Percentiles rank a stretch among this genome's conserved stretches.
Conservation (phyloP, 2,113 vertebrate genomes). For the Entelurus aequoreus region DNA sequence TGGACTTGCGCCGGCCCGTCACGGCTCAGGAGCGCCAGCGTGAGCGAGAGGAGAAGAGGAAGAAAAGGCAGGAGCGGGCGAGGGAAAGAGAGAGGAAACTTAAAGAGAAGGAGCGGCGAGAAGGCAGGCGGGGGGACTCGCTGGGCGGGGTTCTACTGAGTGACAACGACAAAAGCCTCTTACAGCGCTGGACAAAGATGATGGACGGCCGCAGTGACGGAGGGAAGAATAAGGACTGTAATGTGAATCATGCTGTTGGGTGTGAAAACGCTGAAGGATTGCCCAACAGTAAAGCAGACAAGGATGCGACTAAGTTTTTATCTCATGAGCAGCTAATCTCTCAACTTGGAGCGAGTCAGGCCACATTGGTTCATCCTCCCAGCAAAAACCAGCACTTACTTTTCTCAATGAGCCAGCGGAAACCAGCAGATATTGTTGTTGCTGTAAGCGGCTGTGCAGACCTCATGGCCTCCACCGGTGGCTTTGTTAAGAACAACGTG, state of each 20-base stretch:
- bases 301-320: conserved; percentile 44
- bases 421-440: conserved; percentile 53
- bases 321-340: conserved; percentile 52
- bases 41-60: conserved; percentile 85
- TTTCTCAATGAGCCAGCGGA: conserved; percentile 57
- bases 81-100: conserved; percentile 78
- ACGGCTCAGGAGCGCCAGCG: conserved; percentile 89
- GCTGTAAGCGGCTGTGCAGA: conserved; percentile 49
- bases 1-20: conserved; percentile 77
- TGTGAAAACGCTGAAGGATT: conserved; percentile 34
- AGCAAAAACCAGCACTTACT: conserved; percentile 45
- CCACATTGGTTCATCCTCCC: conserved; percentile 51
- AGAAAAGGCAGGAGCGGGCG: conserved; percentile 81
- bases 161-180: conserved; percentile 84
- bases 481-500: conserved; percentile 54
- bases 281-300: conserved; percentile 39
- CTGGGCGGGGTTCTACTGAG: conserved; percentile 81
- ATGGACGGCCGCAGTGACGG: conserved; percentile 65
- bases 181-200: conserved; percentile 89
- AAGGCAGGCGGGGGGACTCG: conserved; percentile 69
- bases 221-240: conserved; percentile 45
- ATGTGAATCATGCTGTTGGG: conserved; percentile 11
- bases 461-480: conserved; percentile 36
- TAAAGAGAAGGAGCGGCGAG: conserved; percentile 75
- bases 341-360: conserved; percentile 47